These are phyloP conservation scores for Dendrocincla tyrannina DNA, from an alignment of 2,797 vertebrate species.

Conservation along the genomic window DNA sequence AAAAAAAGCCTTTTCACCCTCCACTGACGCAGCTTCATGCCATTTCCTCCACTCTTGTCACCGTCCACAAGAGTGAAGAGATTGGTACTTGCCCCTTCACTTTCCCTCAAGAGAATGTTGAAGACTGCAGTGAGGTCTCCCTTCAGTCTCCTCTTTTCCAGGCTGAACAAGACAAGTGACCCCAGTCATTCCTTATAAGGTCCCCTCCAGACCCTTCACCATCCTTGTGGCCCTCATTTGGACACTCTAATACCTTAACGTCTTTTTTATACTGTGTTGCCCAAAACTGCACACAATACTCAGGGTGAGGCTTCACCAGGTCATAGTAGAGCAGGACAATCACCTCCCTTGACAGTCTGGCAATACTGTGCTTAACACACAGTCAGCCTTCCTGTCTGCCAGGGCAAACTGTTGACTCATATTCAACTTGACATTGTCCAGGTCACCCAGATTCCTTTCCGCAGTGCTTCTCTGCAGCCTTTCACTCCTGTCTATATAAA, in stretches of 20 bases:
- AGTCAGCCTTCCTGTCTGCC: not conserved
- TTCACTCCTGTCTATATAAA: not conserved
- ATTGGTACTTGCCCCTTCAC: not conserved
- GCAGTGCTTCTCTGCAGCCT: too few species aligned
- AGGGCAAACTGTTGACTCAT: not conserved
- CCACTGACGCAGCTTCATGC: not conserved
- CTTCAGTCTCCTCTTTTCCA: not conserved
- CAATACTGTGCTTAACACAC: not conserved
- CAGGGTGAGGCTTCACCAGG: not conserved
- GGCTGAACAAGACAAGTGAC: not conserved
- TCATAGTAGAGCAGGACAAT: not conserved
- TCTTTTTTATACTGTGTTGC: not conserved
- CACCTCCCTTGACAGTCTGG: not conserved
- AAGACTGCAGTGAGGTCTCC: not conserved
- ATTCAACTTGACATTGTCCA: accelerated
- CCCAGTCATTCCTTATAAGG: not conserved
- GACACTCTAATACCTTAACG: too few species aligned
- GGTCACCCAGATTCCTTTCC: not conserved
- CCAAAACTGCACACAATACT: not conserved
- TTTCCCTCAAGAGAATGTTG: not conserved
- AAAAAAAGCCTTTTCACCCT: not conserved
- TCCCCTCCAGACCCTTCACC: not conserved
- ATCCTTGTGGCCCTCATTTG: not conserved
- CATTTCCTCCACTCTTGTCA: not conserved
- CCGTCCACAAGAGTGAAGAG: not conserved